These are phyloP conservation scores for Melitaea cinxia DNA, from an alignment of 1,140 invertebrate species.

Conservation along the genomic window DNA sequence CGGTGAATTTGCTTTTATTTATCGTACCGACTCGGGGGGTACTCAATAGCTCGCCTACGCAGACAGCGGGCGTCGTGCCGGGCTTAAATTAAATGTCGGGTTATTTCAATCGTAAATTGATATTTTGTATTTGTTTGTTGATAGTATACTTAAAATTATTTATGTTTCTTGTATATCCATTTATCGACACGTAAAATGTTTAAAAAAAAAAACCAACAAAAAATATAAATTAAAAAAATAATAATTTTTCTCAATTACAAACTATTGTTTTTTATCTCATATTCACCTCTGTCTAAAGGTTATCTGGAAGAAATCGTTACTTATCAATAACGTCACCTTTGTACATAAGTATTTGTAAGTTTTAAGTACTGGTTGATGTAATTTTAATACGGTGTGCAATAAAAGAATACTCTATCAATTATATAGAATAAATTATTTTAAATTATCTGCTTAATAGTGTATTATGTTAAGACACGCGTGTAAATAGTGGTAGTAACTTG, in stretches of 20 bases:
- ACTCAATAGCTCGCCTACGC: constrained; percentile 20
- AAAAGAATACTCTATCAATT: too few relatives aligned
- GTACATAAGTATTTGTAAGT: too few relatives aligned
- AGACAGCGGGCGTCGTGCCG: neutral
- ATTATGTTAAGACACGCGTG: constrained; percentile 13
- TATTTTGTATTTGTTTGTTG: constrained; percentile 8
- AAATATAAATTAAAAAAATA: too few relatives aligned
- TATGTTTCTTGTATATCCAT: neutral
- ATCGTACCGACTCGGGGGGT: constrained; percentile 17
- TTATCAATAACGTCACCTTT: too few relatives aligned
- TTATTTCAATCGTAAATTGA: constrained; percentile 8
- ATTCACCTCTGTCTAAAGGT: too few relatives aligned
- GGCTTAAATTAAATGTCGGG: constrained; percentile 14
- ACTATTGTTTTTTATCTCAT: too few relatives aligned
- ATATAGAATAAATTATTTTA: neutral
- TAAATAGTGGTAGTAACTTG: constrained; percentile 13
- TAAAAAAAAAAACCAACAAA: too few relatives aligned
- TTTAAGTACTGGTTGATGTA: too few relatives aligned
- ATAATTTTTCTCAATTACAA: too few relatives aligned
- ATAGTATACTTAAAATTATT: neutral
- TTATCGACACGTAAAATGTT: too few relatives aligned
- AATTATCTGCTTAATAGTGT: neutral
- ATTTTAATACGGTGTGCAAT: too few relatives aligned
- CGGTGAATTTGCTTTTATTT: constrained; percentile 14
- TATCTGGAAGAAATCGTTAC: too few relatives aligned